Base-by-base conservation (phyloP, 1,140 invertebrate genomes). In the Zaprionus camerounensis region DNA sequence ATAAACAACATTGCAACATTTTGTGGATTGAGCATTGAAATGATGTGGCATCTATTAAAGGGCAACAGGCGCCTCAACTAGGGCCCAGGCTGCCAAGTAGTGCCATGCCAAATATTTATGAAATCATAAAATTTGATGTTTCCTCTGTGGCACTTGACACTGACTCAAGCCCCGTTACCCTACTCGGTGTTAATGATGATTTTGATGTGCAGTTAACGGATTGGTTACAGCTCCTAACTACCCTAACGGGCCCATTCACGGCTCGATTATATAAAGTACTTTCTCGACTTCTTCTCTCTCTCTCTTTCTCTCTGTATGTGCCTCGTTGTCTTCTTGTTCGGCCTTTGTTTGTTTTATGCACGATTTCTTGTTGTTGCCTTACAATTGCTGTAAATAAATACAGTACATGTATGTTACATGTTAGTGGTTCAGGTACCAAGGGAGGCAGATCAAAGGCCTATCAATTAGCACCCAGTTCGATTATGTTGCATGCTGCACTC, bases 101-200 rank as follows among this genome's bases (percentile, higher is more conserved):
- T 9, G 20, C 36, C 46, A 67, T 67, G 65, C 69, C 84, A 90
- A 90, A 90, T 91, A 91, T 91, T 91, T 91, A 91, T 91, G 90
- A 91, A 91, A 91, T 91, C 90, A 91, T 91, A 91, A 91, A 91
- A 91, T 91, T 91, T 91, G 80, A 91, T 91, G 90, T 91, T 91
- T 91, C 88, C 88, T 81, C 49, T 66, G 72, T 69, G 67, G 82
- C 76, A 90, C 79, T 90, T 90, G 85, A 90, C 85, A 90, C 67
- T 81, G 75, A 53, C 56, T 78, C 74, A 62, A 12, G 17, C 41
- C 38, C 22, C 4, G 12, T 22, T 15, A 13, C n/a, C 41, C 41
- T 46, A 46, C 41, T 51, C 46, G 63, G 83, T 91, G 88, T 62
- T 91, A 88, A 91, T 91, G 88, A 91, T 91, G 81, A 91, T 91